Evolutionary conservation across 37 sponge, comb jelly and placozoan genomes (phyloP).

Genomic region (Spongilla lacustris): DNA sequence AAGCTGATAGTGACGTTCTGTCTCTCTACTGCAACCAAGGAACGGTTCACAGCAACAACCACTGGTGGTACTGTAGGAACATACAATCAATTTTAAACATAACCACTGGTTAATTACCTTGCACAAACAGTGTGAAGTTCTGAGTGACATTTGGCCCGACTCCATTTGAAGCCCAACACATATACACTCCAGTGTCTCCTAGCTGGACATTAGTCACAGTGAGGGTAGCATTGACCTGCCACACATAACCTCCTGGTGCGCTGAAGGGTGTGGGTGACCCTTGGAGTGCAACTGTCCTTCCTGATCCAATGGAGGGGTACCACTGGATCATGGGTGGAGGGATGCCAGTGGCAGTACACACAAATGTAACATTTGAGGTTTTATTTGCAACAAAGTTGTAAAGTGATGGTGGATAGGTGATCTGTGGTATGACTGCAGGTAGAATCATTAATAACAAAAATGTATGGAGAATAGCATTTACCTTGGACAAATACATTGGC

Average conservation of each 20-base stretch:
- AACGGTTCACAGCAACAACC: background rate
- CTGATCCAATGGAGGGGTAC: background rate
- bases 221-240: background rate
- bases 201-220: background rate
- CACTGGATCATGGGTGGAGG: slow-evolving; percentile 70
- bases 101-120: slow-evolving; percentile 8
- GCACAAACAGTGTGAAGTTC: slow-evolving; percentile 28
- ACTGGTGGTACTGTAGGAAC: slow-evolving; percentile 62
- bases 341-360: slow-evolving; percentile 60
- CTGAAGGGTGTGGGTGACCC: background rate
- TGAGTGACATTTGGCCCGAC: background rate
- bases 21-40: slow-evolving; percentile 19
- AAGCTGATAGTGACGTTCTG: slow-evolving; percentile 27
- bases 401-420: background rate
- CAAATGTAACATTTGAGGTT: slow-evolving; percentile 27
- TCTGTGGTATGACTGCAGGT: background rate
- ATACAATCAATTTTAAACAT: background rate
- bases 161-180: slow-evolving; percentile 24
- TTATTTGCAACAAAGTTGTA: slow-evolving; percentile 5
- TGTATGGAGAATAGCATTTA: background rate
- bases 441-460: background rate
- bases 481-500: slow-evolving; percentile 57
- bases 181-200: slow-evolving; percentile 16
- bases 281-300: background rate
- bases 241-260: slow-evolving; percentile 16